phyloP scores from a whole-genome alignment of 2,113 vertebrate species.

The Actinemys pallida region DNA sequence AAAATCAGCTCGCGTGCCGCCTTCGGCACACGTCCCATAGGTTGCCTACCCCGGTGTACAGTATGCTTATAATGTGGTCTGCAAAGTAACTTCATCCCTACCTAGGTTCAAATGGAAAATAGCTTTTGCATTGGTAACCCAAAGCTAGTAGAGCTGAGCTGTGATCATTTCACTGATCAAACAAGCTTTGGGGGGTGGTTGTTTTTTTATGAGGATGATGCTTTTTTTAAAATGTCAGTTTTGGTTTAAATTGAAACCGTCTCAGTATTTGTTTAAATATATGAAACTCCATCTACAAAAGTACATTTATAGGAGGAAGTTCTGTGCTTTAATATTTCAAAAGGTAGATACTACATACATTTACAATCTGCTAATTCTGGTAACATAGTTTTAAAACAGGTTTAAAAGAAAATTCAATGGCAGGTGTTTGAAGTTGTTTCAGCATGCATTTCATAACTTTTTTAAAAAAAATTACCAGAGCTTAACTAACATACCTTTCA shows the following conservation, averaged over 20 bases:
- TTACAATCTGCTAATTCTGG: background rate
- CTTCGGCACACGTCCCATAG: no score
- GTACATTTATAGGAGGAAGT: background rate
- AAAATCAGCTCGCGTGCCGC: no score
- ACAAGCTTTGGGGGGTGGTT: background rate
- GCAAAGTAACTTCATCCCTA: background rate
- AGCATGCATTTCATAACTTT: background rate
- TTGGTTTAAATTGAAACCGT: background rate
- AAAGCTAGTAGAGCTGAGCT: background rate
- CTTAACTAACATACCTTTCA: background rate
- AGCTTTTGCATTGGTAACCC: background rate
- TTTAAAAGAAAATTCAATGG: background rate
- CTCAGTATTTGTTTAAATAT: background rate
- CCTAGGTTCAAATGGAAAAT: background rate
- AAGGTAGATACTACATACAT: background rate
- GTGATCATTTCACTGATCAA: background rate
- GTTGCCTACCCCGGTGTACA: background rate
- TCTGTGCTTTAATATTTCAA: background rate
- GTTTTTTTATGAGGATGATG: background rate
- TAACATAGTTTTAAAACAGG: background rate
- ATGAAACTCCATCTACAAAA: background rate
- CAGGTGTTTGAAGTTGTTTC: background rate
- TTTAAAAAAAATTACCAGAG: background rate
- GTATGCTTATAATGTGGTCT: background rate
- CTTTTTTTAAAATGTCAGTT: background rate